Percentiles rank a stretch among this genome's conserved stretches.
phyloP scores from a whole-genome alignment of 2,113 vertebrate species.

The Myxocyprinus asiaticus region DNA sequence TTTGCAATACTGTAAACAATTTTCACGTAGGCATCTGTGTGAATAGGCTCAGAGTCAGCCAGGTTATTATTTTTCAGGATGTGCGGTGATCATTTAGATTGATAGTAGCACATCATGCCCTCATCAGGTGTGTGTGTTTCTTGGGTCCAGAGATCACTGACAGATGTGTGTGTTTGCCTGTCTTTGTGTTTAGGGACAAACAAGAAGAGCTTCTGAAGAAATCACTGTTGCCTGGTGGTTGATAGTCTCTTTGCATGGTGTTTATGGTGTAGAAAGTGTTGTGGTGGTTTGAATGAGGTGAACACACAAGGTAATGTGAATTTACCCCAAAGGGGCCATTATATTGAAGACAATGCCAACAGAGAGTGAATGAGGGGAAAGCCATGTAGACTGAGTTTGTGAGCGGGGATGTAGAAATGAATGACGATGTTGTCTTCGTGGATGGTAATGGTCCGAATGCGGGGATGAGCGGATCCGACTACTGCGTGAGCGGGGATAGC shows the following conservation, averaged over 20 bases:
- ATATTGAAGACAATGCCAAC: too few relatives aligned
- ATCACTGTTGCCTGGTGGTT: constrained; percentile 1
- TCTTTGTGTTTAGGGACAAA: background rate
- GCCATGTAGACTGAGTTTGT: too few relatives aligned
- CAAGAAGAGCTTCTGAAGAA: background rate
- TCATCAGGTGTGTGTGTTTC: background rate
- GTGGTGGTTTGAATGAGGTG: too few relatives aligned
- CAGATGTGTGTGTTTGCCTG: constrained; percentile 9
- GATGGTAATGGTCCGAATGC: too few relatives aligned
- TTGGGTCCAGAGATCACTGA: background rate
- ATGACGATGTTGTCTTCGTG: too few relatives aligned
- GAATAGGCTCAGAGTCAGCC: background rate
- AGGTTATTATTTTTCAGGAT: constrained; percentile 26
- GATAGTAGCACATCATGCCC: background rate
- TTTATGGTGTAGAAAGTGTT: constrained; percentile 42
- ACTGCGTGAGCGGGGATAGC: too few relatives aligned
- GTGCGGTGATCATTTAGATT: constrained; percentile 18
- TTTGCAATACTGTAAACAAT: constrained; percentile 3
- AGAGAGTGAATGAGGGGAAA: too few relatives aligned
- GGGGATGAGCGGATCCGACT: too few relatives aligned
- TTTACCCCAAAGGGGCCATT: too few relatives aligned
- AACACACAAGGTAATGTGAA: too few relatives aligned
- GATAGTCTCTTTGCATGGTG: constrained; percentile 29
- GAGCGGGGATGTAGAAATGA: too few relatives aligned
- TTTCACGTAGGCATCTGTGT: background rate